Base-by-base conservation (phyloP, 2,113 vertebrate genomes). In the Tenrec ecaudatus region DNA sequence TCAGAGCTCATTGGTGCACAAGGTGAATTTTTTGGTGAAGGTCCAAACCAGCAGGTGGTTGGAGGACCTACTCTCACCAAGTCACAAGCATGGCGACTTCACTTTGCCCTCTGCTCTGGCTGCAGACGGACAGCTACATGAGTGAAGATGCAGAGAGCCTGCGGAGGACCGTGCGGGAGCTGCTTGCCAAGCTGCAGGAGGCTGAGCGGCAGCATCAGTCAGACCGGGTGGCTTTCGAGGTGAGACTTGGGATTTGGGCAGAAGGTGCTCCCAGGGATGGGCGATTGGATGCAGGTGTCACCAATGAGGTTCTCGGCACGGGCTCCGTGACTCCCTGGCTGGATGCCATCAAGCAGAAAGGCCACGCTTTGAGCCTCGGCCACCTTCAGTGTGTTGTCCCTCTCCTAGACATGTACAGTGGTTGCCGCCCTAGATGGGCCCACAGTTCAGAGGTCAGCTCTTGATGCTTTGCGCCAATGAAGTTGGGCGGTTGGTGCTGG, bases 171-270 rank as follows among this genome's bases (percentile, higher is more conserved):
- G 98, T 98, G 1, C 98, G 97, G 95, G 98, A 98, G 27, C 95
- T 99, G 5, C 98, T 98, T 15, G 95, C 64, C 60, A 98, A 98
- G 97, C 97, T 99, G 62, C 98, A 98, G 96, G 99, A 99, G 58
- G 97, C 98, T 0, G 99, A 99, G 86, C 98, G 90, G 75, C 98
- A 96, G 79, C 98, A 99, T 76, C 98, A 98, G 96, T 97, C 98
- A 71, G 99, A 99, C 43, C 98, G 96, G 73, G 97, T 97, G 6
- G 96, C 95, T 82, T 98, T 99, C 8, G 98, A 99, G 99, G 99
- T 99, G 64, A 94, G 95, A 33, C 84, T 0, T 57, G 29, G 23
- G 38, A 27, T 82, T 16, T 40, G 76, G 87, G 73, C 47, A 71
- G 85, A 47, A 85, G 25, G 27, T 40, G n/a, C 43, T 84, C 36